These are phyloP conservation scores for Hirundichthys speculiger DNA, from an alignment of 2,113 vertebrate species.

Conservation along the genomic window DNA sequence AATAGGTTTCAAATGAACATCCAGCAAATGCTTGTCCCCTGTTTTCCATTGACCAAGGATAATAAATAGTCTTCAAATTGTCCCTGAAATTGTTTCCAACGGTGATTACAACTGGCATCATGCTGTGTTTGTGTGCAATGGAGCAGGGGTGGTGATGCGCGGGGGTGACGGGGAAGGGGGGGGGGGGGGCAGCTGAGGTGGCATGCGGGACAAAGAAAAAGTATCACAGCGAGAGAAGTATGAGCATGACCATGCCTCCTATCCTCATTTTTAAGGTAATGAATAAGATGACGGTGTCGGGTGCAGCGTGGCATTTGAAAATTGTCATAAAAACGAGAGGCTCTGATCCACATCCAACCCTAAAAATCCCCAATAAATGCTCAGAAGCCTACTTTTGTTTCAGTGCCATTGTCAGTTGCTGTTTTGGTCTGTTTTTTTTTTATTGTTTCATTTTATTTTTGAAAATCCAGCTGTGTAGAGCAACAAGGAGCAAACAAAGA, in stretches of 20 bases:
- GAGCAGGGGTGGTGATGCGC: constrained; percentile 55
- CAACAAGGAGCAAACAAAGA: too few species aligned
- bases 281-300: constrained; percentile 52
- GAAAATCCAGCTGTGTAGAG: too few species aligned
- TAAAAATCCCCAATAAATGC: neutral
- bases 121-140: constrained; percentile 92
- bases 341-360: constrained; percentile 11
- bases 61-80: constrained; percentile 99
- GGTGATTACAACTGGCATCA: constrained; percentile 97
- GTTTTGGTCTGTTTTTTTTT: too few species aligned
- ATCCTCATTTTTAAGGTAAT: constrained; percentile 70
- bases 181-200: constrained; percentile 41
- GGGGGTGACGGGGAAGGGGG: constrained; percentile 17
- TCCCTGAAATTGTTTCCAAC: constrained; percentile 99
- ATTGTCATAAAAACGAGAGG: constrained; percentile 55
- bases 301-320: constrained; percentile 60
- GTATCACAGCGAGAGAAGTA: constrained; percentile 51
- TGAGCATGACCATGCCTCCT: constrained; percentile 58
- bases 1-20: constrained; percentile 77
- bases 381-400: too few species aligned
- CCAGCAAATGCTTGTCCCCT: constrained; percentile 69
- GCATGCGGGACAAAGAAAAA: constrained; percentile 54
- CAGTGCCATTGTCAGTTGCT: too few species aligned
- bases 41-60: constrained; percentile 91
- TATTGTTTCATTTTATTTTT: too few species aligned